These are phyloP conservation scores for Dicrurus megarhynchus DNA, from an alignment of 2,113 vertebrate genomes.

Conservation along the genomic window DNA sequence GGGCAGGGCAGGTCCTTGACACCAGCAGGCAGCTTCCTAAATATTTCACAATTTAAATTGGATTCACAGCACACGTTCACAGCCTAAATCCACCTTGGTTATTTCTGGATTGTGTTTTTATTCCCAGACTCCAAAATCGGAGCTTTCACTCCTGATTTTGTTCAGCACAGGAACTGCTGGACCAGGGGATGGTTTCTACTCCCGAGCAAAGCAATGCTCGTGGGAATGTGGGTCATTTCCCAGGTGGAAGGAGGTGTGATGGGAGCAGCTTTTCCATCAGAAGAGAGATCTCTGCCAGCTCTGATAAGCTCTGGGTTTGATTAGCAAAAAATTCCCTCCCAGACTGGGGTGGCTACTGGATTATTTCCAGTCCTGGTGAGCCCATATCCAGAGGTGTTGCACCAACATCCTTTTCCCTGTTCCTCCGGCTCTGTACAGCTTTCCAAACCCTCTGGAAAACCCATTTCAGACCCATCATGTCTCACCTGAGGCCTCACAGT, in stretches of 20 bases:
- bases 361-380: background rate
- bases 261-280: background rate
- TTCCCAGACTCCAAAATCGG: background rate
- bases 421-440: background rate
- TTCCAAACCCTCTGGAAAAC: background rate
- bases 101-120: background rate
- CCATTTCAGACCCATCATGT: accelerated
- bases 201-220: background rate
- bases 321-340: background rate
- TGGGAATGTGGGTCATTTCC: background rate
- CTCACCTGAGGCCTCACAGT: background rate
- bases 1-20: background rate
- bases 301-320: background rate
- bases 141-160: background rate
- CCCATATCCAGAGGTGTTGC: background rate
- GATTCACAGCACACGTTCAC: background rate
- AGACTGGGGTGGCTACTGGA: background rate
- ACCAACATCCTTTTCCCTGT: background rate
- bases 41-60: conserved; percentile 18
- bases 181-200: background rate
- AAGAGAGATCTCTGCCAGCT: background rate
- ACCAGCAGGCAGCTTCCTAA: background rate
- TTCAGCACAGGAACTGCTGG: background rate
- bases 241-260: background rate
- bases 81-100: background rate